Conservation (phyloP, 1,140 invertebrate species). For the Drosophila oshimai region DNA sequence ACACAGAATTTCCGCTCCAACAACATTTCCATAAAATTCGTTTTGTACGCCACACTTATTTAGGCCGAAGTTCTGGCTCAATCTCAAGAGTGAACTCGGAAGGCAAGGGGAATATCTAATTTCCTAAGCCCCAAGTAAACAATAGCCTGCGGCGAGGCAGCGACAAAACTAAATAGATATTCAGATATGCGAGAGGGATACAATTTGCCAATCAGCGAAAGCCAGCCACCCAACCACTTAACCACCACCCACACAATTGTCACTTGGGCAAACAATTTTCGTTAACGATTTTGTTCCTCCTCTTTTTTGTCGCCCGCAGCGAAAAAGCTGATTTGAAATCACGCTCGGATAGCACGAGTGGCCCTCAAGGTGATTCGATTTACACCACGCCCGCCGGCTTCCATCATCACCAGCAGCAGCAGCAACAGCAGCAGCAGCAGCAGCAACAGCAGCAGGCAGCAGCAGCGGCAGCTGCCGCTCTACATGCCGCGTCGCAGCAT, state of each 20-base stretch:
- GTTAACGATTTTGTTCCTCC: conserved; percentile 52
- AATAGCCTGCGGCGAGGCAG: conserved; percentile 22
- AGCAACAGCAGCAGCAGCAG: conserved; percentile 69
- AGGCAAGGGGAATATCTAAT: conserved; percentile 47
- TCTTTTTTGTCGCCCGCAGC: conserved; percentile 59
- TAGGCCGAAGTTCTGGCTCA: neutral
- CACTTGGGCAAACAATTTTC: conserved; percentile 53
- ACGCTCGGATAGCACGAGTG: conserved; percentile 82
- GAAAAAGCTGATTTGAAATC: conserved; percentile 83
- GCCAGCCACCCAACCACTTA: conserved; percentile 19
- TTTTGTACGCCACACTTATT: conserved; percentile 3
- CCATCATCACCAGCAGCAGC: conserved; percentile 80
- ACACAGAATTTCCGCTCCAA: conserved; percentile 68
- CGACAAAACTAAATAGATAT: conserved; percentile 66
- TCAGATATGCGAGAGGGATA: conserved; percentile 57
- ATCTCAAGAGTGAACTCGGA: neutral
- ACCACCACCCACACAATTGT: conserved; percentile 50
- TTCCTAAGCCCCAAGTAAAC: conserved; percentile 51
- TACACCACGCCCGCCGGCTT: conserved; percentile 82
- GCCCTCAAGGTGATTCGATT: conserved; percentile 82
- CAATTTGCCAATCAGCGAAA: conserved; percentile 70
- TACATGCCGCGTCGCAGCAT: conserved; percentile 64
- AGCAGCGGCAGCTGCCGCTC: conserved; percentile 56
- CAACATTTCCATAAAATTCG: conserved; percentile 18
- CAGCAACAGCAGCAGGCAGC: conserved; percentile 65